Evolutionary conservation across 2,113 vertebrate genomes (phyloP).

Genomic region (Hydrolagus affinis): DNA sequence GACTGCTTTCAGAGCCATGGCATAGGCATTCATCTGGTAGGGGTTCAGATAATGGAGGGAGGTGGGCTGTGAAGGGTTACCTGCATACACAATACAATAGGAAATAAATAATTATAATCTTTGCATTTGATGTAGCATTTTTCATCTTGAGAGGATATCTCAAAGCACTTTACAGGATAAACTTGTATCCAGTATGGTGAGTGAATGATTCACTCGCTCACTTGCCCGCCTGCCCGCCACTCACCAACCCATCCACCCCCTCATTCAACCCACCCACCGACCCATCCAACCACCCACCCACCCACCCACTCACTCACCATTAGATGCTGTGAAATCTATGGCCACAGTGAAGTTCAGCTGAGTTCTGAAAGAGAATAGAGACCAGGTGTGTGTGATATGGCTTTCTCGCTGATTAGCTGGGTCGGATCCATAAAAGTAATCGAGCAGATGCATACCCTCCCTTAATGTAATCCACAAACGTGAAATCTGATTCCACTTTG

Average conservation of each 20-base stretch:
- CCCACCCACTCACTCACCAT: constrained; percentile 62
- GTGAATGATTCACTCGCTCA: too few species aligned
- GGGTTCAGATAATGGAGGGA: constrained; percentile 94
- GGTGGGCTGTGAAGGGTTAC: constrained; percentile 88
- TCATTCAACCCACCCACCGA: background rate
- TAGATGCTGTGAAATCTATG: constrained; percentile 95
- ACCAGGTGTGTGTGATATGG: background rate
- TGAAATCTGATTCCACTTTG: constrained; percentile 91
- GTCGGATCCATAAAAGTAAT: background rate
- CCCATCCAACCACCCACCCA: background rate
- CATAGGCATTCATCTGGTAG: constrained; percentile 95
- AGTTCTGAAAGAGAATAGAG: constrained; percentile 60
- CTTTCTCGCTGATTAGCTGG: background rate
- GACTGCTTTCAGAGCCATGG: constrained; percentile 93
- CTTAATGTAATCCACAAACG: constrained; percentile 94
- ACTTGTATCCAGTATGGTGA: too few species aligned
- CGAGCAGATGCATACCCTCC: constrained; percentile 75
- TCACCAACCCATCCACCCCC: background rate
- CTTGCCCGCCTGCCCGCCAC: too few species aligned
- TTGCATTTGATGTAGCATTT: too few species aligned
- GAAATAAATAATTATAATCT: too few species aligned
- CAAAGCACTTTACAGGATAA: too few species aligned
- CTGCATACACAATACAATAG: constrained; percentile 45
- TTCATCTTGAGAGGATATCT: too few species aligned
- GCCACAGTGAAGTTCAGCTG: constrained; percentile 97